phyloP scores from a whole-genome alignment of 2,888 invertebrate genomes.

The Ectropis crepuscularia region DNA sequence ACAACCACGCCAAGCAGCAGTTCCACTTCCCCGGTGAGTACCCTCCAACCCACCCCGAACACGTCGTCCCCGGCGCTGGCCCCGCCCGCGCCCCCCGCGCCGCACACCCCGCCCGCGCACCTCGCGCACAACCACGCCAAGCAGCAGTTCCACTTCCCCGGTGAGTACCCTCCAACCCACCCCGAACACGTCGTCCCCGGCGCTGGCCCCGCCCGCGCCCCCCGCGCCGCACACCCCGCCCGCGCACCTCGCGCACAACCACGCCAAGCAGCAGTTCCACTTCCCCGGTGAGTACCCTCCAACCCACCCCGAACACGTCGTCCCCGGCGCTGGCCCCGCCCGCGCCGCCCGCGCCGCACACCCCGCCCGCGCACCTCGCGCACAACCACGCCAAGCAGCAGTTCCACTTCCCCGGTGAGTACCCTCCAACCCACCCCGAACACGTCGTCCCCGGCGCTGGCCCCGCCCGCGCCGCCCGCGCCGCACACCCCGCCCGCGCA shows the following conservation, averaged over 20 bases:
- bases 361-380: too few relatives aligned
- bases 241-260: slow-evolving; percentile 44
- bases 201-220: slow-evolving; percentile 84
- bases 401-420: too few relatives aligned
- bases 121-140: slow-evolving; percentile 55
- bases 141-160: slow-evolving; percentile 92
- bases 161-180: slow-evolving; percentile 63
- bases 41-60: not conserved
- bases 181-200: slow-evolving; percentile 91
- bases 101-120: slow-evolving; percentile 61
- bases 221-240: slow-evolving; percentile 79
- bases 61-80: slow-evolving; percentile 95
- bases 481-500: too few relatives aligned
- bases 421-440: too few relatives aligned
- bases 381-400: too few relatives aligned
- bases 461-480: too few relatives aligned
- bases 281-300: slow-evolving; percentile 87
- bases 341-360: too few relatives aligned
- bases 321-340: too few relatives aligned
- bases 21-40: slow-evolving; percentile 92
- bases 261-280: slow-evolving; percentile 87
- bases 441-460: too few relatives aligned
- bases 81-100: slow-evolving; percentile 83
- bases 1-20: slow-evolving; percentile 80
- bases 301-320: too few relatives aligned